Evolutionary conservation across 2,888 invertebrate species (phyloP).

Genomic region (Ryuthela nishihirai): DNA sequence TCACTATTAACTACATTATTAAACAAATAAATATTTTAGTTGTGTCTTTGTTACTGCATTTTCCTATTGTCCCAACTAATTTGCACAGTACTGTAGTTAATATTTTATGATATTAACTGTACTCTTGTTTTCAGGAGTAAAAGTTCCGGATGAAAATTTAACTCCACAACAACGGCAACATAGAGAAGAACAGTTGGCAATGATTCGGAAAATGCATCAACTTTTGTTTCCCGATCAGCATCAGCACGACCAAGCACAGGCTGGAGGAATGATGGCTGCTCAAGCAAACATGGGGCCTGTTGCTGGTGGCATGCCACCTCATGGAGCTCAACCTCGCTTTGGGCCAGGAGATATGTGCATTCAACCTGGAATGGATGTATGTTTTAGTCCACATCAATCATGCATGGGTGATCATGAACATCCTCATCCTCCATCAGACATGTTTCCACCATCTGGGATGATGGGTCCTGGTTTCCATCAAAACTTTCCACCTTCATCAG

Average conservation of each 20-base stretch:
- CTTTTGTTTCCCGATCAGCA: conserved; percentile 75
- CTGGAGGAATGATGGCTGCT: conserved; percentile 26
- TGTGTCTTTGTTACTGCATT: no score
- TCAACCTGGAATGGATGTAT: conserved; percentile 35
- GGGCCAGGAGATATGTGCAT: conserved; percentile 38
- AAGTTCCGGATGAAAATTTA: conserved; percentile 92
- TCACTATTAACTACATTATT: no score
- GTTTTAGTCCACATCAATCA: conserved; percentile 31
- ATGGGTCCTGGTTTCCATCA: conserved; percentile 26
- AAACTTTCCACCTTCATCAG: conserved; percentile 42
- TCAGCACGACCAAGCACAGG: conserved; percentile 44
- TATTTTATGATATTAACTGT: neutral
- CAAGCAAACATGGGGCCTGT: conserved; percentile 42
- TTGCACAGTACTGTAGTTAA: no score
- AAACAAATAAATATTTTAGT: no score
- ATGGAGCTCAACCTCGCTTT: conserved; percentile 22
- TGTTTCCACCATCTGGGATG: conserved; percentile 21
- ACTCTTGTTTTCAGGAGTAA: conserved; percentile 66
- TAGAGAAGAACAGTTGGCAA: conserved; percentile 87
- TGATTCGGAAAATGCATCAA: conserved; percentile 85
- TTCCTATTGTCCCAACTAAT: no score
- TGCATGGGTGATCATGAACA: conserved; percentile 33
- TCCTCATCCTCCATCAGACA: conserved; percentile 27
- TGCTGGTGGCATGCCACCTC: conserved; percentile 15
- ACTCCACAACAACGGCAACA: conserved; percentile 94